Base-by-base conservation (phyloP, 2,797 vertebrate species). In the Malurus leucopterus region DNA sequence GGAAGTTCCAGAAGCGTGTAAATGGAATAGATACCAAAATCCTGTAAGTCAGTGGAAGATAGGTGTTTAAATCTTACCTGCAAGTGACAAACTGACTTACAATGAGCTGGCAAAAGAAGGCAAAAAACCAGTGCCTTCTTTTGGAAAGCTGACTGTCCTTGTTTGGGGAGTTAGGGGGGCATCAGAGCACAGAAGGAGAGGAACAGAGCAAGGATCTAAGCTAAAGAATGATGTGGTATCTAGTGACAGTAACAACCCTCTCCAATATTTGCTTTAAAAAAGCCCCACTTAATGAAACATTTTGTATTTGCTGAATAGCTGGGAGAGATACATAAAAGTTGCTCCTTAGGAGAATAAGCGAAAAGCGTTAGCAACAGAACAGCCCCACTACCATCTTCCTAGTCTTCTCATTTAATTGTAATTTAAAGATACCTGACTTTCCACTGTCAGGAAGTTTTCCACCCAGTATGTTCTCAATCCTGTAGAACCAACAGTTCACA, bases 401-500 rank as follows among this genome's bases (percentile, higher is more conserved):
- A 49, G 18, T 62, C 55, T 50, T 88, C 36, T 67, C 16, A 46
- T 34, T 82, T 51, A 58, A 22, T 11, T 64, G 27, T 55, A 11
- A 53, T 41, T 63, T 65, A 72, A 70, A 24, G 16, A 30, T 68
- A 93, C 83, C 29, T 30, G 36, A 62, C 67, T 65, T 88, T n/a
- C 11, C 30, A 44, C 3, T 50, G 70, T 2, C 43, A 64, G 43
- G 15, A 69, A 71, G 13, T 76, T 84, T 51, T 68, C 61, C 47
- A 65, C 18, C 9, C 30, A 15, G 3, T 15, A 44, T n/a, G 9
- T 59, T 74, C 69, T 46, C 23, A 9, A 40, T 36, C 20, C 13
- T 58, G 27, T 46, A 86, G 75, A 86, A 73, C 7, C 29, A 92
- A 59, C 21, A 78, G 54, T 30, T 84, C 32, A 29, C 11, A 40